A percentile compares a stretch with the other conserved stretches of the same genome.
Conservation (phyloP, 2,113 vertebrate genomes). For the Pan paniscus region DNA sequence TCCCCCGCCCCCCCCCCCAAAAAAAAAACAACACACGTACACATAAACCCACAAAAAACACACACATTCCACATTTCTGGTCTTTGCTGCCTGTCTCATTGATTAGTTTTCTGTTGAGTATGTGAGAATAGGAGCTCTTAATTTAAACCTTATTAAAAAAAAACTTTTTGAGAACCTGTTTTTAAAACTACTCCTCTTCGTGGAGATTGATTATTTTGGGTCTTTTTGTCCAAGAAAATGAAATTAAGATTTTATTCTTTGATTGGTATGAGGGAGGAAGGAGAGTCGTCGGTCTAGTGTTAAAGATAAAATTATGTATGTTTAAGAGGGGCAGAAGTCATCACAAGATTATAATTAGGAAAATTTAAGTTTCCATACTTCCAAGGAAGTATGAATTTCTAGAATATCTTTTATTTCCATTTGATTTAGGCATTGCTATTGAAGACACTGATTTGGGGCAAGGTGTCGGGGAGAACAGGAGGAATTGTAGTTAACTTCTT, state of each 20-base stretch:
- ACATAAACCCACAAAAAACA: too few relatives aligned
- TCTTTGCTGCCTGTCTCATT: background rate
- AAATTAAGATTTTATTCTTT: conserved; percentile 29
- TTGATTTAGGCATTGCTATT: background rate
- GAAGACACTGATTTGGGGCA: background rate
- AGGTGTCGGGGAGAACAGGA: background rate
- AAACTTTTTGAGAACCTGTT: background rate
- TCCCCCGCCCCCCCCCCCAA: background rate
- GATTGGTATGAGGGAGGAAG: background rate
- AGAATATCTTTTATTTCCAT: background rate
- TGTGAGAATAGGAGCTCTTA: background rate
- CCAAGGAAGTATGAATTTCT: background rate
- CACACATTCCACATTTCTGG: background rate
- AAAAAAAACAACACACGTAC: background rate
- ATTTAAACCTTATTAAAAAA: conserved; percentile 1
- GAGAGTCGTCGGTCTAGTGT: background rate
- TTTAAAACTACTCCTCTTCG: background rate
- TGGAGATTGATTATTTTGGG: background rate
- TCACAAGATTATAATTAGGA: conserved; percentile 24
- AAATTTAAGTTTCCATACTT: background rate
- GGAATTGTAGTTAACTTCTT: background rate
- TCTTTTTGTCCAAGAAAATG: conserved; percentile 41
- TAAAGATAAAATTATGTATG: background rate
- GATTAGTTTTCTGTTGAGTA: background rate
- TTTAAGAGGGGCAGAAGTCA: background rate